A percentile compares a stretch with the other conserved stretches of the same genome.
These are phyloP conservation scores for Drosophila pseudoananassae DNA, from an alignment of 1,140 invertebrate species.

Conservation along the genomic window DNA sequence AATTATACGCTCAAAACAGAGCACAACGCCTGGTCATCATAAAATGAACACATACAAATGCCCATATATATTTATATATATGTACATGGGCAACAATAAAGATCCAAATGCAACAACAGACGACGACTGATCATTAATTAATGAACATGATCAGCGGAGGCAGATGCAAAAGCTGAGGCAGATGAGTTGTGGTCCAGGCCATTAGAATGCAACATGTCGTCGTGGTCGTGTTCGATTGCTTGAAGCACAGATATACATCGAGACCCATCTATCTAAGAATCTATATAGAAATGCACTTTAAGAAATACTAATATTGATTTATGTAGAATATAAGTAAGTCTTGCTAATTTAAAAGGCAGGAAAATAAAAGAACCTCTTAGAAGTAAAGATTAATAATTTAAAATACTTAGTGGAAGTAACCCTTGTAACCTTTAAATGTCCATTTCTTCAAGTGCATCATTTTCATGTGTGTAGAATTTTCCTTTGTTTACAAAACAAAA, in stretches of 20 bases:
- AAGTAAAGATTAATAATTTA: no score
- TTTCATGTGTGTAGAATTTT: constrained; percentile 53
- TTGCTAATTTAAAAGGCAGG: no score
- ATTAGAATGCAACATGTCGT: constrained; percentile 80
- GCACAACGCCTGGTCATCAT: constrained; percentile 74
- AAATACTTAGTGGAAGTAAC: no score
- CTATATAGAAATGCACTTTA: constrained; percentile 15
- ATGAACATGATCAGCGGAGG: constrained; percentile 75
- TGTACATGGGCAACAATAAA: constrained; percentile 64
- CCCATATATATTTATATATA: neutral
- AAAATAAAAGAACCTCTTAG: no score
- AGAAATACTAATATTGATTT: neutral
- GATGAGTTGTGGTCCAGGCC: constrained; percentile 60
- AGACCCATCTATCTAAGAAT: constrained; percentile 24
- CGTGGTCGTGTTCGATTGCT: constrained; percentile 64
- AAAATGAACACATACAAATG: constrained; percentile 49
- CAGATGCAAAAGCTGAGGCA: constrained; percentile 37
- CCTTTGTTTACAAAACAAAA: constrained; percentile 82
- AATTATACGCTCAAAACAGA: constrained; percentile 69
- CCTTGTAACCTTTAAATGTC: neutral
- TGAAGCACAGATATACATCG: constrained; percentile 65
- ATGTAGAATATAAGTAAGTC: no score
- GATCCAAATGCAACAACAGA: constrained; percentile 56
- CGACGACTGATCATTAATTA: constrained; percentile 78
- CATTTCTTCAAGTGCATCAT: constrained; percentile 10